Conservation (phyloP, 92 coral and sea anemone species). For the Porites evermanni region DNA sequence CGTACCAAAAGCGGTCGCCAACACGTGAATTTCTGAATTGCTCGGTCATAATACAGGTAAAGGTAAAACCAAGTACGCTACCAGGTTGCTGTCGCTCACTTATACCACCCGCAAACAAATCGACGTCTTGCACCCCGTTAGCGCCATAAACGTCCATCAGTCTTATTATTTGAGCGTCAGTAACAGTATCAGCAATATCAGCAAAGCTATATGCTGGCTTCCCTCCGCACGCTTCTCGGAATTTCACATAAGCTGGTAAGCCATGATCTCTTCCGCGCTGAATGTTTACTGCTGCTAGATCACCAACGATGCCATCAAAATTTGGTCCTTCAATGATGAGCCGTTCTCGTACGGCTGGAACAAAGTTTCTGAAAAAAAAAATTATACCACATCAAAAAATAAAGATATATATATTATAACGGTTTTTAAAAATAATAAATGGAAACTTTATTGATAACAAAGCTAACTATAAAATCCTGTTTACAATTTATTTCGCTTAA, state of each 20-base stretch:
- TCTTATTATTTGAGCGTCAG: background rate
- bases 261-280: slow-evolving; percentile 80
- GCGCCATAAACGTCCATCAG: background rate
- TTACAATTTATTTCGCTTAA: slow-evolving; percentile 40
- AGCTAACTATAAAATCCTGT: no score
- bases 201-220: background rate
- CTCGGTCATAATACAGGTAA: slow-evolving; percentile 13
- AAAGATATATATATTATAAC: background rate
- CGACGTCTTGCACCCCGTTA: background rate
- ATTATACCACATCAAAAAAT: background rate
- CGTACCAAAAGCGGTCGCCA: slow-evolving; percentile 58
- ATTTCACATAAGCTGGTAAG: slow-evolving; percentile 55
- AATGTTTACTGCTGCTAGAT: slow-evolving; percentile 66
- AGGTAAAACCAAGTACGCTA: slow-evolving; percentile 26
- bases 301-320: slow-evolving; percentile 33
- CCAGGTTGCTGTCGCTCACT: background rate
- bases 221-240: slow-evolving; percentile 28
- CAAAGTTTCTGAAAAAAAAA: slow-evolving; percentile 27
- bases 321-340: slow-evolving; percentile 49
- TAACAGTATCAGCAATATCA: background rate
- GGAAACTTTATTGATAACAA: slow-evolving; percentile 7
- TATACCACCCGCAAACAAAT: slow-evolving; percentile 29
- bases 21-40: slow-evolving; percentile 1
- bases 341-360: slow-evolving; percentile 55
- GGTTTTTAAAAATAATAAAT: slow-evolving; percentile 36